phyloP scores from a whole-genome alignment of 2,113 vertebrate species.

The Melanotaenia duboulayi region DNA sequence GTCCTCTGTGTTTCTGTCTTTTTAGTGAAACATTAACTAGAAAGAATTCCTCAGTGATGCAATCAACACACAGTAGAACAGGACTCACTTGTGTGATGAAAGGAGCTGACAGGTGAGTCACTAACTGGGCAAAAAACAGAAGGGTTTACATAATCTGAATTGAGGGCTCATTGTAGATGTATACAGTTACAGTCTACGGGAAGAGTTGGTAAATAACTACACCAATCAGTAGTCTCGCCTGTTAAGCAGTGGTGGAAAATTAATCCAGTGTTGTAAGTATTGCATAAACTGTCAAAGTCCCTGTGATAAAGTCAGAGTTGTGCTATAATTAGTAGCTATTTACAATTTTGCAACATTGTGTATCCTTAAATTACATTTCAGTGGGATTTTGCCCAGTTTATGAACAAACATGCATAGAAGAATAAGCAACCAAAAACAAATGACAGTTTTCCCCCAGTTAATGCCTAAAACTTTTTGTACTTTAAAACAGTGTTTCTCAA shows the following conservation, averaged over 20 bases:
- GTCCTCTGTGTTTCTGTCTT: neutral
- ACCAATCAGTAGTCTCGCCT: neutral
- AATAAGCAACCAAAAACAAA: no score
- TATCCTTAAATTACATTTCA: neutral
- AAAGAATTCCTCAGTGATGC: conserved; percentile 19
- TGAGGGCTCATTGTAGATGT: no score
- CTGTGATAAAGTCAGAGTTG: neutral
- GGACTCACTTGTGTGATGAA: neutral
- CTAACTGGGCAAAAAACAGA: neutral
- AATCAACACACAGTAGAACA: neutral
- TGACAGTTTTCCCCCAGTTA: no score
- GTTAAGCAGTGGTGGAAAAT: neutral
- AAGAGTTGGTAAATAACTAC: no score
- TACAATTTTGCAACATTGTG: neutral
- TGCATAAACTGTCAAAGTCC: neutral
- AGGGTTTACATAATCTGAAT: neutral
- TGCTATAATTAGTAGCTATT: neutral
- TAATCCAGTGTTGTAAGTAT: neutral
- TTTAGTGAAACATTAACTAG: conserved; percentile 39
- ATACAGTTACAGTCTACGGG: no score
- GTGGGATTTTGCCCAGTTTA: neutral
- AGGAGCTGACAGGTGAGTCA: neutral
- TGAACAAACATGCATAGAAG: no score
- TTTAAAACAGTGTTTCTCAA: no score
- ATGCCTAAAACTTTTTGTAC: no score